Evolutionary conservation across 2,888 invertebrate species (phyloP), one percentile per base, ranked within the genome.

Genomic region (Apantesis nais): DNA sequence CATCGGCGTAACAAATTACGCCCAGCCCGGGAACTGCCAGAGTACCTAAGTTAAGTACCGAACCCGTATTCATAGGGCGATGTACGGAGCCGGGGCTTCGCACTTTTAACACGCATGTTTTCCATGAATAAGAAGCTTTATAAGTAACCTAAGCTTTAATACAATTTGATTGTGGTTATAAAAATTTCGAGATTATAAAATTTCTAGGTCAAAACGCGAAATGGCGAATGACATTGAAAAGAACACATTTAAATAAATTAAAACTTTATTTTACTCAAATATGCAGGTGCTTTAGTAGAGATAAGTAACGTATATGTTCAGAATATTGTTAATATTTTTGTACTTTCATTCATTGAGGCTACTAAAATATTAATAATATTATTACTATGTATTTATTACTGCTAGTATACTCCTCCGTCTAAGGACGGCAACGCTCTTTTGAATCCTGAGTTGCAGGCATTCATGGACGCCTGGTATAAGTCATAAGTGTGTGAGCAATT

Each of bases 41-140:
- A n/a, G n/a, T n/a, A n/a, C n/a, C n/a, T n/a, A n/a, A n/a, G n/a
- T n/a, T 84, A 86, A 83, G 88, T 90, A 87, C 86, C 87, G 87
- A 89, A 87, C 86, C 76, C 83, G 77, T 76, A 88, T 90, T 77
- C 83, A 76, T 76, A 89, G 92, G 92, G 90, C 92, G 89, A 89
- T 90, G 93, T 87, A 52, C 48, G 48, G 11, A n/a, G 48, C 87
- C 92, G 86, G 86, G 67, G 80, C 72, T 65, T 80, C 81, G 83
- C 85, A 87, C 85, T 83, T 86, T 85, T 78, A 79, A 81, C 76
- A 82, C 77, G 78, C 83, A 81, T 76, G 74, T 79, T 77, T 75
- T 74, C 77, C 81, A 85, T 85, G 78, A 88, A 85, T 86, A 80
- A 89, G 85, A 78, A 19, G 60, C 19, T 68, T n/a, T n/a, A n/a